Evolutionary conservation across 1,140 invertebrate species (phyloP).

Genomic region (Formica exsecta): DNA sequence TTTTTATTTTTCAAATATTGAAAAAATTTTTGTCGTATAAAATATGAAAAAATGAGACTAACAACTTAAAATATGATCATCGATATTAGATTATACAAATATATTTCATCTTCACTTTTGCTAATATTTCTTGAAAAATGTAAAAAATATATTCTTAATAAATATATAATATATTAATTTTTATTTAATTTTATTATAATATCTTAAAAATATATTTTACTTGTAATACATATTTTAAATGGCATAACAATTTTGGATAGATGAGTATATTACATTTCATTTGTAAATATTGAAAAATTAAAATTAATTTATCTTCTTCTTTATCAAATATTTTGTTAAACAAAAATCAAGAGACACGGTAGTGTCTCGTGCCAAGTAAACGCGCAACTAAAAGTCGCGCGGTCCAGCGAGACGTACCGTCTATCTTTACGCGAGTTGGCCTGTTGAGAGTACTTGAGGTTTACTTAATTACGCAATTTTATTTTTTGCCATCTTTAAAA

Average conservation of each 20-base stretch:
- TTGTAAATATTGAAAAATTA: not conserved
- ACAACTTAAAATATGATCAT: not conserved
- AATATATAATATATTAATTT: not conserved
- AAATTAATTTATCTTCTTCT: not conserved
- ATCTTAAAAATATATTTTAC: not conserved
- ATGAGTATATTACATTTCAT: not conserved
- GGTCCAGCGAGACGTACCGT: too few relatives aligned
- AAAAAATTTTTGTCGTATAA: not conserved
- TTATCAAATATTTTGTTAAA: not conserved
- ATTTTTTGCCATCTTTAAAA: not conserved
- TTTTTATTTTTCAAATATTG: too few relatives aligned
- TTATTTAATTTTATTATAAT: too few relatives aligned
- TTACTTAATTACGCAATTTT: not conserved
- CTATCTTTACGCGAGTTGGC: too few relatives aligned
- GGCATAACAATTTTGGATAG: not conserved
- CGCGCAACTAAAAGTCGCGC: too few relatives aligned
- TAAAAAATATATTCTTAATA: not conserved
- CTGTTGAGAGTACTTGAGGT: too few relatives aligned
- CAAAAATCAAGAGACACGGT: not conserved
- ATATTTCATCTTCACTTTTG: not conserved
- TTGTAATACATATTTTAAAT: not conserved
- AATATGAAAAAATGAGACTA: not conserved
- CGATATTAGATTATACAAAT: not conserved
- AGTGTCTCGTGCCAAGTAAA: too few relatives aligned
- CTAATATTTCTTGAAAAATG: not conserved